Evolutionary conservation across 2,797 vertebrate species (phyloP).

Genomic region (Hafferia zeledoni): DNA sequence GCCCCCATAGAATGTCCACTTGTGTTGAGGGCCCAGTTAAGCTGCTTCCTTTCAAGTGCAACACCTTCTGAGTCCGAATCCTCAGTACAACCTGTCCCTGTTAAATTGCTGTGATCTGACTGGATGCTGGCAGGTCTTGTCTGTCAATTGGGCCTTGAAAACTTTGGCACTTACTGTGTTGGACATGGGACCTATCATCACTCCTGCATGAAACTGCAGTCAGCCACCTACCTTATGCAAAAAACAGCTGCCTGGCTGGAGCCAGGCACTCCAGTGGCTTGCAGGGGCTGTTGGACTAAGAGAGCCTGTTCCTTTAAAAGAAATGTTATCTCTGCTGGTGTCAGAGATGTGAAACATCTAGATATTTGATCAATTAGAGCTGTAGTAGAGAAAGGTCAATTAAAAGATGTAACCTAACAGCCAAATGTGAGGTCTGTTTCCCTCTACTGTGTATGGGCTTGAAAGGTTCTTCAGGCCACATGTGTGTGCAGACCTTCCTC

Average conservation of each 20-base stretch:
- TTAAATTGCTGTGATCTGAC: not conserved
- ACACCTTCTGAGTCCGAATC: not conserved
- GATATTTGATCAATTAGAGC: not conserved
- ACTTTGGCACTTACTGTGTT: not conserved
- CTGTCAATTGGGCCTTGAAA: not conserved
- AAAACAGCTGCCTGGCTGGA: not conserved
- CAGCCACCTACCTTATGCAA: rapidly evolving
- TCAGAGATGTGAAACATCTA: not conserved
- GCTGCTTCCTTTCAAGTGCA: slow-evolving; percentile 30
- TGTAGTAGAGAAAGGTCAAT: not conserved
- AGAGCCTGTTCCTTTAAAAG: not conserved
- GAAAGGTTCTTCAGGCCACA: not conserved
- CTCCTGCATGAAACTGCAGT: not conserved
- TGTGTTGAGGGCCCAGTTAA: not conserved
- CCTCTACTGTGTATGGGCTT: not conserved
- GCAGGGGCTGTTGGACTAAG: not conserved
- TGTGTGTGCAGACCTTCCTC: not conserved
- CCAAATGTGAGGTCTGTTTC: not conserved
- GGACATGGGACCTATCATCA: not conserved
- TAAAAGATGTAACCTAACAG: not conserved
- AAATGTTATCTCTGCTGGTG: not conserved
- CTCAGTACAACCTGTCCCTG: not conserved
- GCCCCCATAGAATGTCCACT: not conserved
- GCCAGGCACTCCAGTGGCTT: not conserved
- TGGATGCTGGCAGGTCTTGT: not conserved